Evolutionary conservation across 2,888 invertebrate genomes (phyloP).

Genomic region (Lycaena phlaeas): DNA sequence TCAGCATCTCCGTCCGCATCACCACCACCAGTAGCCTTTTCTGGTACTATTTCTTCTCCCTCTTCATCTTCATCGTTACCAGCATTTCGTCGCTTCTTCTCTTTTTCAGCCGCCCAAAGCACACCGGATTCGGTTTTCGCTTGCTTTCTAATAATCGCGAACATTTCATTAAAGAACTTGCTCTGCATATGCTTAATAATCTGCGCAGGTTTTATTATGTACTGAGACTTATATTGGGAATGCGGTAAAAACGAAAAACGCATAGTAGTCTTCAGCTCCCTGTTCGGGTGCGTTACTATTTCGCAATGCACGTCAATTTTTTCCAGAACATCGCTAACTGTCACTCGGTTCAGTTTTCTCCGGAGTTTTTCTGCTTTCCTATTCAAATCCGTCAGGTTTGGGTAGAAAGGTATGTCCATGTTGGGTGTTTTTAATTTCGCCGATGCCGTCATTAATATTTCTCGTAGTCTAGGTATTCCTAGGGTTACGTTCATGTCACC

Average conservation of each 20-base stretch:
- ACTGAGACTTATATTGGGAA: slow-evolving; percentile 81
- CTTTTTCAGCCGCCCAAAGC: slow-evolving; percentile 61
- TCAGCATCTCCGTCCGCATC: slow-evolving; percentile 82
- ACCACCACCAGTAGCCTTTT: slow-evolving; percentile 35
- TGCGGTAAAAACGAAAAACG: slow-evolving; percentile 83
- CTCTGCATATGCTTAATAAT: slow-evolving; percentile 84
- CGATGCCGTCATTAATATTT: slow-evolving; percentile 97
- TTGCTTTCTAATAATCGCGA: slow-evolving; percentile 73
- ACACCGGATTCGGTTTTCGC: slow-evolving; percentile 68
- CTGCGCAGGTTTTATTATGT: slow-evolving; percentile 78
- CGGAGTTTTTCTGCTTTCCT: slow-evolving; percentile 79
- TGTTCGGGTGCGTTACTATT: slow-evolving; percentile 68
- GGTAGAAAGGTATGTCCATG: slow-evolving; percentile 91
- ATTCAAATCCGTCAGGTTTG: slow-evolving; percentile 49
- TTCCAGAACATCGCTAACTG: slow-evolving; percentile 84
- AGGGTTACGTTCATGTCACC: slow-evolving; percentile 99
- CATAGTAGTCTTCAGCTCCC: slow-evolving; percentile 77
- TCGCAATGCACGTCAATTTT: slow-evolving; percentile 76
- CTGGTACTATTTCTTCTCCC: slow-evolving; percentile 26
- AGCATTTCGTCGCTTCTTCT: slow-evolving; percentile 35
- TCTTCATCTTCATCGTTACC: slow-evolving; percentile 54
- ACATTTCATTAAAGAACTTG: slow-evolving; percentile 78
- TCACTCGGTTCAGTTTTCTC: slow-evolving; percentile 82
- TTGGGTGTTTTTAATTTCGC: slow-evolving; percentile 95
- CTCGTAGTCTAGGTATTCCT: slow-evolving; percentile 97